Percentiles rank a stretch among this genome's conserved stretches.
phyloP scores from a whole-genome alignment of 2,113 vertebrate species.

The Oceanites oceanicus region DNA sequence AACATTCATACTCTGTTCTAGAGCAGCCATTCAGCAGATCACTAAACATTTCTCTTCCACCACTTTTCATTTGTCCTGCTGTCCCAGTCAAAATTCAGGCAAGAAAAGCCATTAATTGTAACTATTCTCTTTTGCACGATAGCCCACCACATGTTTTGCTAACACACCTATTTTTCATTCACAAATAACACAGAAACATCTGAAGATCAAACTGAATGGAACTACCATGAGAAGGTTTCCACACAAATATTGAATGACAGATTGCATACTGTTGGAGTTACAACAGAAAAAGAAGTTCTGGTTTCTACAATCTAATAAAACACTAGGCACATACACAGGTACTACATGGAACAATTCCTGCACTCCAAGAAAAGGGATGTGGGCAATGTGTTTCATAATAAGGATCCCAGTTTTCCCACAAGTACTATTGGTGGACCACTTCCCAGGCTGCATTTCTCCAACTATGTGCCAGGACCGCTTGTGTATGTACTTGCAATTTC shows the following conservation, averaged over 20 bases:
- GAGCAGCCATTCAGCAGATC: not conserved
- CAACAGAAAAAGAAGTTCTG: not conserved
- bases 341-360: not conserved
- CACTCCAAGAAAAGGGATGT: not conserved
- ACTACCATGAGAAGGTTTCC: not conserved
- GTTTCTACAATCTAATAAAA: not conserved
- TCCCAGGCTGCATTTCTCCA: not conserved
- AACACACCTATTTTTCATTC: not conserved
- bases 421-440: not conserved
- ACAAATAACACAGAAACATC: not conserved
- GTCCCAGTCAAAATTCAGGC: not conserved
- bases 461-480: accelerated
- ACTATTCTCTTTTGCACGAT: not conserved
- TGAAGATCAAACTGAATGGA: not conserved
- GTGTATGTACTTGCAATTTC: too few relatives aligned
- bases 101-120: not conserved
- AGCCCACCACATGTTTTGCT: not conserved
- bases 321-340: not conserved
- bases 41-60: not conserved
- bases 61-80: not conserved
- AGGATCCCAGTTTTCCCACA: not conserved
- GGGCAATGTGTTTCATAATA: not conserved
- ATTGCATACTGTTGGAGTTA: not conserved
- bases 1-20: not conserved
- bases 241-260: not conserved